phyloP scores from a whole-genome alignment of 2,113 vertebrate genomes.

The Vireo altiloquus region DNA sequence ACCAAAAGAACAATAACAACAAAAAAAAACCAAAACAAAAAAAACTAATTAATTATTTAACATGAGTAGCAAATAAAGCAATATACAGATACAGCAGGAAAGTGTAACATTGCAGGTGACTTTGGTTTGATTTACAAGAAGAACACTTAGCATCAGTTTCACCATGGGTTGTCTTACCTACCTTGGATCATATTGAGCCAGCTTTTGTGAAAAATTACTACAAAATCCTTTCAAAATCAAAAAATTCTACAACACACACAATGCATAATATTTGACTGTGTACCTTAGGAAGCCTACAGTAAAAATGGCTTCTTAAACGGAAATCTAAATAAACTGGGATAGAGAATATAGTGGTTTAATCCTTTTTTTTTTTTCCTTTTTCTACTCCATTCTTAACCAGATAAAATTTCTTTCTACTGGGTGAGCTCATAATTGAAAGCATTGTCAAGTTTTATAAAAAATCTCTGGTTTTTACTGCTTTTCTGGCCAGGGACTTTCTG shows the following conservation, averaged over 20 bases:
- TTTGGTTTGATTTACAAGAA: neutral
- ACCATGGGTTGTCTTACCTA: neutral
- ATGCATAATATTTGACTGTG: neutral
- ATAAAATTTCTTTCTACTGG: neutral
- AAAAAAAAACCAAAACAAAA: too few relatives aligned
- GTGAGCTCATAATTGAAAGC: neutral
- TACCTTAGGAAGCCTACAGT: neutral
- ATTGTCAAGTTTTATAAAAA: neutral
- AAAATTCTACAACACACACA: neutral
- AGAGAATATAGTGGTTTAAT: neutral
- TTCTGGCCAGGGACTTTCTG: neutral
- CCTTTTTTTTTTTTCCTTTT: neutral
- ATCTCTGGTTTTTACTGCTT: neutral
- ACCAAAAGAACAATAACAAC: too few relatives aligned
- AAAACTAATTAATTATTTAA: neutral
- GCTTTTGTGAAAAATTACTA: neutral
- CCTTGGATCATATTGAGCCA: neutral
- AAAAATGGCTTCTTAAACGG: neutral
- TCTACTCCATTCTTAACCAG: neutral
- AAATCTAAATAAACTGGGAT: neutral
- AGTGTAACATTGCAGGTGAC: neutral
- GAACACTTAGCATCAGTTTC: neutral
- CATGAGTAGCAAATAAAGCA: neutral
- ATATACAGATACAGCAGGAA: neutral
- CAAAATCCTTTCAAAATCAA: neutral